These are phyloP conservation scores for Ageneiosus marmoratus DNA, from an alignment of 2,113 vertebrate genomes.

Conservation along the genomic window DNA sequence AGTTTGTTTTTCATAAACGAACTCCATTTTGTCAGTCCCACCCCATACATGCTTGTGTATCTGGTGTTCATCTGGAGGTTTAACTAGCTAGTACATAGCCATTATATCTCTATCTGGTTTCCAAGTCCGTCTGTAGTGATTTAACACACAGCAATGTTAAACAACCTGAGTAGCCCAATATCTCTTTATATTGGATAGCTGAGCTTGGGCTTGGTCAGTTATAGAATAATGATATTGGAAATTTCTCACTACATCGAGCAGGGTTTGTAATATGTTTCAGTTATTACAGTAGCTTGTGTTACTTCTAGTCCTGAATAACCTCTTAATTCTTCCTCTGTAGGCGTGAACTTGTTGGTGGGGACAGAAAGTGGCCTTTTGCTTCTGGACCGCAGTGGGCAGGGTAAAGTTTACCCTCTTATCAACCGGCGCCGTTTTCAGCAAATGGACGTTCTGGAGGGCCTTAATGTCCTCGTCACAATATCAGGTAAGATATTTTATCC, in stretches of 20 bases:
- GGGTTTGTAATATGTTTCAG: background rate
- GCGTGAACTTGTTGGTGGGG: conserved; percentile 81
- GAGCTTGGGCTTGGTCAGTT: background rate
- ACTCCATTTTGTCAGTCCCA: background rate
- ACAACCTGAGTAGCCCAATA: background rate
- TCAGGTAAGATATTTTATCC: conserved; percentile 64
- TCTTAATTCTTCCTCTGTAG: conserved; percentile 51
- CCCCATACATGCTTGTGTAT: background rate
- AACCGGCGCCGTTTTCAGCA: conserved; percentile 82
- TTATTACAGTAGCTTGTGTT: background rate
- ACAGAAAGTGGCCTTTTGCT: conserved; percentile 86
- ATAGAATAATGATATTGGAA: background rate
- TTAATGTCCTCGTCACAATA: conserved; percentile 86
- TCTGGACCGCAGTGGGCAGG: conserved; percentile 84
- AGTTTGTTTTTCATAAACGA: background rate
- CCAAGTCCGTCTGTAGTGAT: background rate
- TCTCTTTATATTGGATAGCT: background rate
- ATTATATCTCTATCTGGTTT: background rate
- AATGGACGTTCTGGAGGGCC: conserved; percentile 85
- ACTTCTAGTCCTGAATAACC: background rate
- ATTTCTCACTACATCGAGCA: background rate
- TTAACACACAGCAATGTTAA: background rate
- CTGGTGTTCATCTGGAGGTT: background rate
- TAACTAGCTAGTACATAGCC: background rate
- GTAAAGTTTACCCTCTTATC: conserved; percentile 84